These are phyloP conservation scores for Potorous gilbertii DNA, from an alignment of 2,797 vertebrate species.

Conservation along the genomic window DNA sequence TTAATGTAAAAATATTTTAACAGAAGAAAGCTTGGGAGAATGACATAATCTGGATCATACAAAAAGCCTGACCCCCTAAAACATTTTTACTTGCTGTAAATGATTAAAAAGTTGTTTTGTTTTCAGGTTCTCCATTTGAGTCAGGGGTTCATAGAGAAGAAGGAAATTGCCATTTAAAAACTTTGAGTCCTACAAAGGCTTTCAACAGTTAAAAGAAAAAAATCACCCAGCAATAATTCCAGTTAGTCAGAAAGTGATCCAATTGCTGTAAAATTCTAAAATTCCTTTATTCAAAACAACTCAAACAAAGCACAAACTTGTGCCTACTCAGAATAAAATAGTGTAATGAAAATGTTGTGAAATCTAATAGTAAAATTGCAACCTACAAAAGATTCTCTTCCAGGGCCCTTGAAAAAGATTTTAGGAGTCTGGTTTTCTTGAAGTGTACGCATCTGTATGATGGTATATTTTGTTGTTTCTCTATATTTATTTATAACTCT, in stretches of 20 bases:
- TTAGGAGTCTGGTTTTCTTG: constrained; percentile 26
- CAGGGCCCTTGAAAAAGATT: constrained; percentile 51
- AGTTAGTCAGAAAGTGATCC: constrained; percentile 24
- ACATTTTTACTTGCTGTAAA: constrained; percentile 10
- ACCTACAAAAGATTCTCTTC: constrained; percentile 29
- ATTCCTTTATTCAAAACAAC: background rate
- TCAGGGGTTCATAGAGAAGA: background rate
- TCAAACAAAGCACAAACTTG: background rate
- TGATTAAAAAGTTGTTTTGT: background rate
- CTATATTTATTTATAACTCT: constrained; percentile 8
- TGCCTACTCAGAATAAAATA: constrained; percentile 1
- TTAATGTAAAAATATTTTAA: constrained; percentile 88
- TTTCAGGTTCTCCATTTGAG: constrained; percentile 54
- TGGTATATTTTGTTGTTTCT: constrained; percentile 22
- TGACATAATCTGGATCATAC: constrained; percentile 40
- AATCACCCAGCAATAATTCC: background rate
- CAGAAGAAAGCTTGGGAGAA: constrained; percentile 83
- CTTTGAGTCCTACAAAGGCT: background rate
- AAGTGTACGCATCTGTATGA: constrained; percentile 15
- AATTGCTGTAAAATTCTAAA: background rate
- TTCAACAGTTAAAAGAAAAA: constrained; percentile 18
- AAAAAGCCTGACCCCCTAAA: background rate
- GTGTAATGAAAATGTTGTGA: background rate
- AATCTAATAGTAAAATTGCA: constrained; percentile 24
- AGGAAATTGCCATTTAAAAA: background rate